Conservation (phyloP, 2,888 invertebrate species). For the Trachelus iudaicus region DNA sequence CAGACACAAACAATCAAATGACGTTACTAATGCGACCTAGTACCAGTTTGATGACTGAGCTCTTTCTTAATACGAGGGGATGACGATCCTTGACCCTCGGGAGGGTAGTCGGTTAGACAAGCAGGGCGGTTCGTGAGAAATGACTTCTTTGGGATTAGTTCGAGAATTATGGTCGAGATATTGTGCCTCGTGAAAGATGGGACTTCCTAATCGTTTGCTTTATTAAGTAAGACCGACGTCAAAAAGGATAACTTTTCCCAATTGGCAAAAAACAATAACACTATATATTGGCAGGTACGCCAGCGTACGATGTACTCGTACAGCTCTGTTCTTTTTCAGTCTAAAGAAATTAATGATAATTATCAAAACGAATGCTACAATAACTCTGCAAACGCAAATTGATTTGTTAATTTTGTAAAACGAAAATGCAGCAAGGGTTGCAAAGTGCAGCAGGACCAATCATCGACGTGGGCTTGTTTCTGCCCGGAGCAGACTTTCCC, state of each 20-base stretch:
- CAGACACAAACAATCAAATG: not conserved
- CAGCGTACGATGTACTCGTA: not conserved
- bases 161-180: slow-evolving; percentile 29
- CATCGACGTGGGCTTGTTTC: slow-evolving; percentile 12
- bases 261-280: not conserved
- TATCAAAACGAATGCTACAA: too few species aligned
- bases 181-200: not conserved
- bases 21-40: not conserved
- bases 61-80: slow-evolving; percentile 11
- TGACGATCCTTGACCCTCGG: slow-evolving; percentile 22
- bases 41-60: not conserved
- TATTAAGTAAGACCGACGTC: not conserved
- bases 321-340: not conserved
- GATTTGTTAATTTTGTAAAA: not conserved
- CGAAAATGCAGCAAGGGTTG: not conserved
- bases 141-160: slow-evolving; percentile 45
- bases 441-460: slow-evolving; percentile 4
- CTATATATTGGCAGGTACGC: not conserved
- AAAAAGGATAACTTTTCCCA: not conserved
- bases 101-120: slow-evolving; percentile 16
- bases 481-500: slow-evolving; percentile 5
- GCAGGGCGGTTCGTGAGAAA: slow-evolving; percentile 27
- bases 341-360: not conserved
- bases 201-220: not conserved
- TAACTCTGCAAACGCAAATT: not conserved